A percentile compares a stretch with the other conserved stretches of the same genome.
phyloP scores from a whole-genome alignment of 2,797 vertebrate species.

The Champsocephalus gunnari region DNA sequence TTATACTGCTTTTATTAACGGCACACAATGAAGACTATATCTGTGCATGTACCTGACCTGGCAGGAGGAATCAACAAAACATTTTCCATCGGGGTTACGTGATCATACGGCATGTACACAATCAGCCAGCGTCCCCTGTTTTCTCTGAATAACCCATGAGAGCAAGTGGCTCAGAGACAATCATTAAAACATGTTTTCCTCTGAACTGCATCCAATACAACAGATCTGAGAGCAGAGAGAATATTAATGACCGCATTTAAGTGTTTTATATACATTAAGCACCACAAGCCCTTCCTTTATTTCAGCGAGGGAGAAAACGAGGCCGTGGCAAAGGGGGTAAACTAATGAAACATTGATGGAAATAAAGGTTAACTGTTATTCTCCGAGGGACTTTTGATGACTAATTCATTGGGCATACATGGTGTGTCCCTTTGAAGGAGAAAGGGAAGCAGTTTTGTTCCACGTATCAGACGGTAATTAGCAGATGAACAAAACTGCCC shows the following conservation, averaged over 20 bases:
- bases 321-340: constrained; percentile 26
- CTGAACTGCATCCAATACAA: constrained; percentile 26
- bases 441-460: constrained; percentile 53
- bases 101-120: constrained; percentile 37
- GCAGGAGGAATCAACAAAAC: constrained; percentile 6
- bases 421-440: constrained; percentile 58
- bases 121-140: constrained; percentile 29
- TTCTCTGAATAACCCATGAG: constrained; percentile 67
- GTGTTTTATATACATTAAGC: constrained; percentile 63
- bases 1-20: constrained; percentile 21
- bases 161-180: constrained; percentile 38
- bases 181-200: constrained; percentile 52
- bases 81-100: constrained; percentile 14
- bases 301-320: constrained; percentile 5
- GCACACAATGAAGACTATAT: constrained; percentile 22
- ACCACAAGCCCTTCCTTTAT: constrained; percentile 31
- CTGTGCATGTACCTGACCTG: constrained; percentile 14
- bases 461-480: constrained; percentile 65
- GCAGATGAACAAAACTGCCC: constrained; percentile 53
- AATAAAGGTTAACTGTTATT: constrained; percentile 80
- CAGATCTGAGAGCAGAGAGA: constrained; percentile 46
- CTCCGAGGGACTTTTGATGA: constrained; percentile 71
- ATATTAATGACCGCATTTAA: constrained; percentile 62
- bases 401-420: constrained; percentile 76
- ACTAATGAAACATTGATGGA: constrained; percentile 81